Percentiles rank a stretch among this genome's conserved stretches.
Evolutionary conservation across 2,888 invertebrate genomes (phyloP).

Genomic region (Drosophila pegasa): DNA sequence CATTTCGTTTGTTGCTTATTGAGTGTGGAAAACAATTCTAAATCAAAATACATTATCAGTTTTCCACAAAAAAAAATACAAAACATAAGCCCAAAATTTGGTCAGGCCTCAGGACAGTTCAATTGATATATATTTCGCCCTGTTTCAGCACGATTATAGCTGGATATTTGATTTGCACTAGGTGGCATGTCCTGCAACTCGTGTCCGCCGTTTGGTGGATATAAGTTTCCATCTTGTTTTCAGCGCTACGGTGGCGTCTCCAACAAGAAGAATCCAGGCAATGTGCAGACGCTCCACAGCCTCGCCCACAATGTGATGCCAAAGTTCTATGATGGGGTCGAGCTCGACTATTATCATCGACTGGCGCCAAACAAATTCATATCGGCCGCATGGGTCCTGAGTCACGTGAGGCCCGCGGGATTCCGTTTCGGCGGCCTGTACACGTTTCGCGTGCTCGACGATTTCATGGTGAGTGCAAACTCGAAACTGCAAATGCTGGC

Average conservation of each 20-base stretch:
- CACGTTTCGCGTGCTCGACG: conserved; percentile 67
- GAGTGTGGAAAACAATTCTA: conserved; percentile 12
- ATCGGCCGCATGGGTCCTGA: conserved; percentile 80
- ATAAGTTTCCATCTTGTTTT: conserved; percentile 80
- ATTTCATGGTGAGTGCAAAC: conserved; percentile 77
- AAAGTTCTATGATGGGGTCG: conserved; percentile 82
- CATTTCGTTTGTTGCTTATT: conserved; percentile 56
- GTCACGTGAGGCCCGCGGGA: conserved; percentile 82
- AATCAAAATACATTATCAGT: conserved; percentile 30
- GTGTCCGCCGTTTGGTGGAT: conserved; percentile 55
- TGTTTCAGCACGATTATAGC: neutral
- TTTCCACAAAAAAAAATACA: conserved; percentile 11
- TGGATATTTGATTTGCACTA: neutral
- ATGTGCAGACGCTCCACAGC: conserved; percentile 81
- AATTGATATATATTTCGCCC: conserved; percentile 13
- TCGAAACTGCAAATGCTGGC: rapidly evolving
- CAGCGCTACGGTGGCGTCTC: conserved; percentile 68
- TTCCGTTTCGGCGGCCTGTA: conserved; percentile 84
- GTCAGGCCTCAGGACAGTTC: conserved; percentile 11
- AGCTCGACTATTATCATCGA: conserved; percentile 77
- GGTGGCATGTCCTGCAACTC: conserved; percentile 60
- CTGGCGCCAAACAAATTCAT: conserved; percentile 81
- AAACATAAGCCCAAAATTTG: conserved; percentile 45
- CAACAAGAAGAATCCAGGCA: conserved; percentile 82
- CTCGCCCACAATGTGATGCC: conserved; percentile 83